Evolutionary conservation across 1,140 invertebrate species (phyloP).

Genomic region (Plectus sambesii): DNA sequence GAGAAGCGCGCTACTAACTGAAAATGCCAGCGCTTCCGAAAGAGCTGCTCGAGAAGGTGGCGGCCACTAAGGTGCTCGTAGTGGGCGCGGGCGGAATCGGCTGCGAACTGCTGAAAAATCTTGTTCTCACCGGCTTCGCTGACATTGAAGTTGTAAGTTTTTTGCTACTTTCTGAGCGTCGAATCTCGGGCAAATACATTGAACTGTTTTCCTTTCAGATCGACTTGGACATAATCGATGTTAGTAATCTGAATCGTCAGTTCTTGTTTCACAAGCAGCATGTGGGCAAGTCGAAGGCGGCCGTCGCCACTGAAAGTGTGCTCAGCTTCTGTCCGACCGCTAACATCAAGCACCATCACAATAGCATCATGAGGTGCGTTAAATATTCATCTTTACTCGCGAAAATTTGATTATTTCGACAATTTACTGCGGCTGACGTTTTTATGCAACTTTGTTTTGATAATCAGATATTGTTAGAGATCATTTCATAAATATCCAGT

Average conservation of each 20-base stretch:
- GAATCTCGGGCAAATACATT: background rate
- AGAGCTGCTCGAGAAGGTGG: too few relatives aligned
- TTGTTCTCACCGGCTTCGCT: constrained; percentile 81
- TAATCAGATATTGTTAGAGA: too few relatives aligned
- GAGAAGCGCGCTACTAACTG: too few relatives aligned
- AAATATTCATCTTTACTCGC: too few relatives aligned
- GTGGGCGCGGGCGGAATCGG: constrained; percentile 98
- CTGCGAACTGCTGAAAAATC: constrained; percentile 94
- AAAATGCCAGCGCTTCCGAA: too few relatives aligned
- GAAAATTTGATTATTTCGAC: too few relatives aligned
- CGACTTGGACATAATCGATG: constrained; percentile 97
- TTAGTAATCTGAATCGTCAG: constrained; percentile 97
- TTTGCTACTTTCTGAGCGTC: constrained; percentile 2
- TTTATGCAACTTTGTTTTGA: too few relatives aligned
- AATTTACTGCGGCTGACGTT: too few relatives aligned
- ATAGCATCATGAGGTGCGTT: constrained; percentile 77
- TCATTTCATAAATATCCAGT: too few relatives aligned
- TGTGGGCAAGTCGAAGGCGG: constrained; percentile 87
- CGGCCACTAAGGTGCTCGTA: constrained; percentile 71
- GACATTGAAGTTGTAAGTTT: constrained; percentile 81
- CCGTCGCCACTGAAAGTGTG: constrained; percentile 69
- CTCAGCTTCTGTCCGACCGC: constrained; percentile 68
- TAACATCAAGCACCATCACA: constrained; percentile 76
- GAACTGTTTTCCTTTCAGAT: constrained; percentile 61
- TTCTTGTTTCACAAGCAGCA: constrained; percentile 95